phyloP scores from a whole-genome alignment of 1,140 invertebrate genomes.

The Apolygus lucorum region DNA sequence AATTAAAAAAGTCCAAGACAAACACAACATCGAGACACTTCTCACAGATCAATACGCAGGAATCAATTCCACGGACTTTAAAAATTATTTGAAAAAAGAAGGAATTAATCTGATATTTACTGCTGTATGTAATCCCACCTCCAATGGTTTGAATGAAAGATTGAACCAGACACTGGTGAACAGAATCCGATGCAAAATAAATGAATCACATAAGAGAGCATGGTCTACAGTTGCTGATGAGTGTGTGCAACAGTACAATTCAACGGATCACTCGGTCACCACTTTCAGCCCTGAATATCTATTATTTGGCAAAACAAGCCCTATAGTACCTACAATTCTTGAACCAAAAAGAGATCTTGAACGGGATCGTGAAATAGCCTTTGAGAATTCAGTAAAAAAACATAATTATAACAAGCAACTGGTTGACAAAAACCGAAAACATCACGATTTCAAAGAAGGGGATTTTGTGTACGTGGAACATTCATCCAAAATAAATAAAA shows the following conservation, averaged over 20 bases:
- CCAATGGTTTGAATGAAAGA: slow-evolving; percentile 19
- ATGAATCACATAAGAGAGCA: background rate
- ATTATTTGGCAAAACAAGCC: background rate
- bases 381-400: background rate
- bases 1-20: slow-evolving; percentile 9
- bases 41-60: slow-evolving; percentile 32
- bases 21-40: slow-evolving; percentile 28
- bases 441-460: background rate
- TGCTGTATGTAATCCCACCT: background rate
- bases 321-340: background rate
- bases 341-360: background rate
- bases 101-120: background rate
- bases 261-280: background rate
- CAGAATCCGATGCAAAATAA: slow-evolving; percentile 10
- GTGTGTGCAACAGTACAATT: background rate
- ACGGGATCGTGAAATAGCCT: background rate
- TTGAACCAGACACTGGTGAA: slow-evolving; percentile 10
- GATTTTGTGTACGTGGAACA: background rate
- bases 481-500: background rate
- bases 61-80: slow-evolving; percentile 33
- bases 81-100: background rate
- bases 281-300: background rate
- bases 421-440: background rate
- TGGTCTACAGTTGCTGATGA: background rate
- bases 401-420: background rate